Evolutionary conservation across 2,797 vertebrate species (phyloP).

Genomic region (Nannoperca obscura): DNA sequence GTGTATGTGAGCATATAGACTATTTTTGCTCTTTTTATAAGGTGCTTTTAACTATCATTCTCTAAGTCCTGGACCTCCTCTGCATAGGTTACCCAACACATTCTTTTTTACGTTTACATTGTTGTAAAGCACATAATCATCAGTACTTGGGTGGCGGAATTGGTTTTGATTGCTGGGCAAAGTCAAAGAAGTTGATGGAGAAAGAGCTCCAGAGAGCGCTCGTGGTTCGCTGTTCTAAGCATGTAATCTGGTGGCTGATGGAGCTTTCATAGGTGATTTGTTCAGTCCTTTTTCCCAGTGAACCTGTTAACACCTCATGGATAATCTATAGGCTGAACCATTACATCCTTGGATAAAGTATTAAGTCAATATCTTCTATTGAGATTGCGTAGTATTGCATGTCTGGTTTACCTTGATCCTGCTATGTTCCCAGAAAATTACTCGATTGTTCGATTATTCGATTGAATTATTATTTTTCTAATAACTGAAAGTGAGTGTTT

Average conservation of each 20-base stretch:
- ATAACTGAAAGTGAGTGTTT: slow-evolving; percentile 43
- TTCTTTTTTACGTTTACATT: slow-evolving; percentile 49
- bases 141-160: slow-evolving; percentile 75
- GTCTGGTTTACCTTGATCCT: too few relatives aligned
- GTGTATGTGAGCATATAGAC: background rate
- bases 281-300: slow-evolving; percentile 56
- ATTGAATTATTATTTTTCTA: slow-evolving; percentile 4
- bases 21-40: slow-evolving; percentile 12
- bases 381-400: background rate
- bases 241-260: slow-evolving; percentile 67
- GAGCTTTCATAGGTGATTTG: slow-evolving; percentile 79
- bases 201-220: slow-evolving; percentile 54
- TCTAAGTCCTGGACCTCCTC: slow-evolving; percentile 18
- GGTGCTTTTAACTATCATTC: slow-evolving; percentile 49
- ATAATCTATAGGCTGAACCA: slow-evolving; percentile 25
- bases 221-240: slow-evolving; percentile 73
- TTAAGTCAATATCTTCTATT: slow-evolving; percentile 21
- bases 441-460: background rate
- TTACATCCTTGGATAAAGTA: slow-evolving; percentile 19
- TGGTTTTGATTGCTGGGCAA: slow-evolving; percentile 68
- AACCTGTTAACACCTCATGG: slow-evolving; percentile 52
- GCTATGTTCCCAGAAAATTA: slow-evolving; percentile 21
- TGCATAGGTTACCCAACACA: slow-evolving; percentile 31
- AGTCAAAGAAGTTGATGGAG: slow-evolving; percentile 73
- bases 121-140: slow-evolving; percentile 48